A percentile compares a stretch with the other conserved stretches of the same genome.
phyloP scores from a whole-genome alignment of 2,797 vertebrate species.

The Rallus crepitans region DNA sequence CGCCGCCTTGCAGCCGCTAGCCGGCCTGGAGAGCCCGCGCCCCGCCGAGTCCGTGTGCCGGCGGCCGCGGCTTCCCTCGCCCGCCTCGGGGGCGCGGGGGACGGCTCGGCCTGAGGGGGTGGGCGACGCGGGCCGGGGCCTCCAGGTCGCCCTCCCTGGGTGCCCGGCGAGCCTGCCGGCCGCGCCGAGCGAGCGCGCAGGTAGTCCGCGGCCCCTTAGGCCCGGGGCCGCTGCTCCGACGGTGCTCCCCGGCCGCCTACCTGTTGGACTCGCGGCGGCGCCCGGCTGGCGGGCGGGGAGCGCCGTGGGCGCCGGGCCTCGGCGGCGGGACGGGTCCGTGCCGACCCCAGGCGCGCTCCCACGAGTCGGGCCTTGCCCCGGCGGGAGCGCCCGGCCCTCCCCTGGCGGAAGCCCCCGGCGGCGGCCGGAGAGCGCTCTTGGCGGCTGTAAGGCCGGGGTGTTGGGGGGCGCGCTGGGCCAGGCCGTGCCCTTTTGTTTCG shows the following conservation, averaged over 20 bases:
- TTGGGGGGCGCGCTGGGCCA: neutral
- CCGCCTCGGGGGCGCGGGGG: no score
- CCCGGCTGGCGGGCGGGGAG: neutral
- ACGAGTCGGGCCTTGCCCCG: neutral
- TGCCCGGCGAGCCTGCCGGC: neutral
- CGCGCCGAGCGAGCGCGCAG: neutral
- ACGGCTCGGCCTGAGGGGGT: neutral
- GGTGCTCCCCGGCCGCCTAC: neutral
- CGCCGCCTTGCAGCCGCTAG: neutral
- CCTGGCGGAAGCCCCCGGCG: neutral
- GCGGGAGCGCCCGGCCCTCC: neutral
- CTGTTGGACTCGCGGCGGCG: neutral
- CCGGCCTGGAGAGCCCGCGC: neutral
- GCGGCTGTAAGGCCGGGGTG: neutral
- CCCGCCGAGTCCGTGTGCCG: neutral
- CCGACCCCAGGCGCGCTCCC: neutral
- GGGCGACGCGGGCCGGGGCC: neutral
- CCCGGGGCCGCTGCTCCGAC: neutral
- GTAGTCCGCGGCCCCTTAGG: neutral
- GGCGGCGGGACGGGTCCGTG: neutral
- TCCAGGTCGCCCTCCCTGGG: neutral
- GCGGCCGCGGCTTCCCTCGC: neutral
- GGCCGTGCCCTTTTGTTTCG: slow-evolving; percentile 43
- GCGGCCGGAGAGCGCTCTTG: neutral
- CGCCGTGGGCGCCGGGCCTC: neutral